Conservation (phyloP, 1,140 invertebrate genomes). For the Drosophila gunungcola region DNA sequence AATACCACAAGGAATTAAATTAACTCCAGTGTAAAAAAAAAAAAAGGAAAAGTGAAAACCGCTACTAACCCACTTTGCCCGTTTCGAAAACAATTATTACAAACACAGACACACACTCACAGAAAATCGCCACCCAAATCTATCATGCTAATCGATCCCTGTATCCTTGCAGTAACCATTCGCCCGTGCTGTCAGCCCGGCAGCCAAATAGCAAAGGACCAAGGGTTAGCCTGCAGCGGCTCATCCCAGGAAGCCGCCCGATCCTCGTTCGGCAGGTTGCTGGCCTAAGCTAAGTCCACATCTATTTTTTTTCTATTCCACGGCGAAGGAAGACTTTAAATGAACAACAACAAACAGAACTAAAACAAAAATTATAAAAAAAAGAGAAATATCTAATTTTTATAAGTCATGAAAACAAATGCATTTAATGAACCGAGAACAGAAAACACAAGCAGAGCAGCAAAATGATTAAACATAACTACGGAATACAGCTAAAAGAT, state of each 20-base stretch:
- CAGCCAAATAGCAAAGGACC: constrained; percentile 81
- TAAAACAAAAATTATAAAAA: constrained; percentile 1
- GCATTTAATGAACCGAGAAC: constrained; percentile 77
- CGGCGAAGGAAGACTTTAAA: constrained; percentile 8
- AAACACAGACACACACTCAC: constrained; percentile 22
- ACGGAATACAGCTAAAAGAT: constrained; percentile 48
- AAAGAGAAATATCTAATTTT: constrained; percentile 63
- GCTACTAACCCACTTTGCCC: constrained; percentile 66
- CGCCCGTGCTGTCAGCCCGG: constrained; percentile 78
- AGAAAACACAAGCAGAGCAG: constrained; percentile 50
- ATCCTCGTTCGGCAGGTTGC: constrained; percentile 51
- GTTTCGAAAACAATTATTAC: constrained; percentile 40
- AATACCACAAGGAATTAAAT: neutral
- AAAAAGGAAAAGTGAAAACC: constrained; percentile 26
- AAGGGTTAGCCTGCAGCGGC: constrained; percentile 63
- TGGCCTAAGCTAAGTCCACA: constrained; percentile 74
- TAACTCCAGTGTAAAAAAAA: constrained; percentile 2
- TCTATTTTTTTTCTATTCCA: constrained; percentile 52
- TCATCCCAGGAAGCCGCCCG: constrained; percentile 24
- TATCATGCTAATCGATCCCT: constrained; percentile 10
- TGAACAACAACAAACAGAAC: neutral
- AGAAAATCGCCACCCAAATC: neutral
- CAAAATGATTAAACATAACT: constrained; percentile 49
- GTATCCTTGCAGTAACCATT: constrained; percentile 80
- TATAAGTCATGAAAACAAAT: constrained; percentile 81